Percentiles rank a stretch among this genome's conserved stretches.
Conservation (phyloP, 1,140 invertebrate species). For the Acyrthosiphon pisum region DNA sequence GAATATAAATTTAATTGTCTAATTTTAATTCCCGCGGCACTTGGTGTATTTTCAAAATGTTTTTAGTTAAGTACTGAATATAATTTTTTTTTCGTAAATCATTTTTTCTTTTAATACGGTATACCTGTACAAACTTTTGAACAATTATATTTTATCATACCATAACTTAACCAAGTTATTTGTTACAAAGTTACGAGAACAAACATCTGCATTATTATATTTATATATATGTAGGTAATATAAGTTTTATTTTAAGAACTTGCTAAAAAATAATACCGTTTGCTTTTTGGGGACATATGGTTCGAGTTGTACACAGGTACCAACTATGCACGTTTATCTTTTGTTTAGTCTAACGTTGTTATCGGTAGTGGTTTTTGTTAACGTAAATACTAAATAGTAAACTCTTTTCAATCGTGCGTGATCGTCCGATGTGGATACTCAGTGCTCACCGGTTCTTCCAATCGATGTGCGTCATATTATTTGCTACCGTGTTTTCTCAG, state of each 20-base stretch:
- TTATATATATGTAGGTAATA: background rate
- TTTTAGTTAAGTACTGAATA: background rate
- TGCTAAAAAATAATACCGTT: background rate
- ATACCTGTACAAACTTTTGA: background rate
- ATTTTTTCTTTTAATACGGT: background rate
- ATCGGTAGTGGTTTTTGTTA: background rate
- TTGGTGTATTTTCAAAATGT: background rate
- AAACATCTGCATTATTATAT: background rate
- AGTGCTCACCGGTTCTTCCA: background rate
- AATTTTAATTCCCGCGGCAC: background rate
- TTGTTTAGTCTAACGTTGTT: background rate
- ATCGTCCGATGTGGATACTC: background rate
- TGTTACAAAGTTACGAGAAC: background rate
- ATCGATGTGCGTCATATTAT: background rate
- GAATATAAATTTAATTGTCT: background rate
- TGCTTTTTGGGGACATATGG: background rate
- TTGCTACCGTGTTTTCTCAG: background rate
- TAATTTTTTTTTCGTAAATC: background rate
- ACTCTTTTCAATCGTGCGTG: background rate
- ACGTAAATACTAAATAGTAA: background rate
- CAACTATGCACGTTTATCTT: background rate
- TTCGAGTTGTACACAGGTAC: background rate
- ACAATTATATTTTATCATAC: background rate
- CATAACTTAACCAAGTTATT: constrained; percentile 16
- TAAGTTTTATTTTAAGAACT: background rate